Base-by-base conservation (phyloP, 2,113 vertebrate species). In the Spermophilus dauricus region DNA sequence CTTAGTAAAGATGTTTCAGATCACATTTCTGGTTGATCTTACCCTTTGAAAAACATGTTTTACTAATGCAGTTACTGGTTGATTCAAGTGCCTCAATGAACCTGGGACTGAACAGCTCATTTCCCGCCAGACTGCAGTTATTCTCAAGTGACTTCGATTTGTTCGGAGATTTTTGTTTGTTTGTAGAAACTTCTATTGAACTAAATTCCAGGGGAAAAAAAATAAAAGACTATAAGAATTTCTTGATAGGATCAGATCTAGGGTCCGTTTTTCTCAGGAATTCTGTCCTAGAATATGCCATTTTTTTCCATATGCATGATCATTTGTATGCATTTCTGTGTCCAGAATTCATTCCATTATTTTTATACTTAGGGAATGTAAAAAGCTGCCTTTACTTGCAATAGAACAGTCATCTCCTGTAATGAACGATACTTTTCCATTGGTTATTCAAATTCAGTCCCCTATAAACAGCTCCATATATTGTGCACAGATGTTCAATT, bases 31-130 rank as follows among this genome's bases (percentile, higher is more conserved):
- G 82, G n/a, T 76, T 63, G 53, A 34, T 87, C 80, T 92, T 48
- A 39, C 90, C 67, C 45, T 63, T 82, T 90, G 42, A 42, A 73
- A 70, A 90, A 18, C 24, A 20, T 63, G 51, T 75, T 81, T 87
- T 61, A 20, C 92, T 42, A 51, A 89, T 7, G 13, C 42, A 45
- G 82, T 95, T 56, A 34, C 51, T 45, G 18, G 56, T 45, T 65
- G 88, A 32, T 83, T 67, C 24, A 89, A 97, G 85, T 96, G 69
- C 95, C 95, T 98, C 81, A 0, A 8, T 70, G 67, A 97, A 69
- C 77, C 72, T 76, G 45, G 77, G 28, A 84, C 45, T 24, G 39
- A 30, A 72, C 70, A 86, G 20, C 51, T 78, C 76, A 30, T 58
- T 84, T 91, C 48, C 89, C 42, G 1, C 24, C 45, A 34, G 51